phyloP scores from a whole-genome alignment of 2,888 invertebrate genomes.

The Temnothorax unifasciatus region DNA sequence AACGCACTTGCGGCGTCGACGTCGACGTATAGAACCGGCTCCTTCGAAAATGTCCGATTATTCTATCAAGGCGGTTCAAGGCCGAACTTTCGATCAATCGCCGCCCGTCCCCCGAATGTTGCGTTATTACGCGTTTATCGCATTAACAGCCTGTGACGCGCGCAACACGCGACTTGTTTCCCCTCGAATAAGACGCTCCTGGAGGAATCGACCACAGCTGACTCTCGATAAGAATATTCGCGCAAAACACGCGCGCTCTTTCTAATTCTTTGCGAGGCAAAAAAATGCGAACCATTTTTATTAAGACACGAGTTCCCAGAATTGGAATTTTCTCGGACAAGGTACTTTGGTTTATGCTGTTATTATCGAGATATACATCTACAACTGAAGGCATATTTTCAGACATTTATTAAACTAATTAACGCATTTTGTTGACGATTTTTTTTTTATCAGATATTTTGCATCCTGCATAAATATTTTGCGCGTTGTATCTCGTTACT shows the following conservation, averaged over 20 bases:
- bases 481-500: background rate
- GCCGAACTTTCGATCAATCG: conserved; percentile 60
- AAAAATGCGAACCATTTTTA: background rate
- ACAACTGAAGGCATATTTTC: background rate
- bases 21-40: conserved; percentile 41
- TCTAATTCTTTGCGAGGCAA: background rate
- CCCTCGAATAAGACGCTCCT: background rate
- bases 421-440: background rate
- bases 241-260: background rate
- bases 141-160: background rate
- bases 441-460: background rate
- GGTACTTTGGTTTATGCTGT: background rate
- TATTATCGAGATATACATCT: background rate
- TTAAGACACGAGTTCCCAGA: background rate
- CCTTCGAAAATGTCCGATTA: conserved; percentile 53
- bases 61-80: conserved; percentile 57
- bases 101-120: conserved; percentile 29
- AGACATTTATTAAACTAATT: background rate
- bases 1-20: conserved; percentile 31
- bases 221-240: background rate
- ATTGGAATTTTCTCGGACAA: background rate
- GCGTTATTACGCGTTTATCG: conserved; percentile 39
- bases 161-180: background rate
- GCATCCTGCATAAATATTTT: background rate
- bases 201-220: background rate